Percentiles rank a stretch among this genome's conserved stretches.
phyloP scores from a whole-genome alignment of 2,797 vertebrate species.

The Muscicapa comitata region DNA sequence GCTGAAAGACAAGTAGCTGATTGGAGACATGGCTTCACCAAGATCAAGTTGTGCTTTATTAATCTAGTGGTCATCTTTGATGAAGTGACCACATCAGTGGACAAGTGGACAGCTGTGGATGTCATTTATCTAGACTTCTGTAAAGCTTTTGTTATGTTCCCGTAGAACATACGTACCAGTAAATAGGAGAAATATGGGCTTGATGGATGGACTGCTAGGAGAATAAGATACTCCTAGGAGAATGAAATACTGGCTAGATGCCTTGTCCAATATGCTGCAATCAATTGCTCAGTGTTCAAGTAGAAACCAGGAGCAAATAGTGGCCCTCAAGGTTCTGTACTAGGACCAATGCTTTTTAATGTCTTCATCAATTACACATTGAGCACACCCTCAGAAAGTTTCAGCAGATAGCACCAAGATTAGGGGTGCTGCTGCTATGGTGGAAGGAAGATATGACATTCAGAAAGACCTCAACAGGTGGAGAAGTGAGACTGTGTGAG shows the following conservation, averaged over 20 bases:
- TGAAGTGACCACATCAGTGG: no score
- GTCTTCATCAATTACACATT: background rate
- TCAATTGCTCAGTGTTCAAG: background rate
- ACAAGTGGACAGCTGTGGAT: background rate
- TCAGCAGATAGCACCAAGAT: background rate
- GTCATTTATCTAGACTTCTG: no score
- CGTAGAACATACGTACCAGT: no score
- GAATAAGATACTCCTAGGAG: background rate
- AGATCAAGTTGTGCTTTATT: background rate
- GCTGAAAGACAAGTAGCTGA: background rate
- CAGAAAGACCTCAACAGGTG: background rate
- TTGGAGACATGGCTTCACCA: background rate
- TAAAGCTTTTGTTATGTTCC: background rate
- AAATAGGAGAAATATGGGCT: background rate
- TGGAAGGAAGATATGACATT: no score
- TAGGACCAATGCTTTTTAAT: background rate
- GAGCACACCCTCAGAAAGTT: rapidly evolving
- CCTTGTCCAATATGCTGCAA: background rate
- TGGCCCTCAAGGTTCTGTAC: background rate
- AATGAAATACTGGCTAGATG: background rate
- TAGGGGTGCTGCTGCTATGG: rapidly evolving
- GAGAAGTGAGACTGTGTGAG: background rate
- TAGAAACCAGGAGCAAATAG: background rate
- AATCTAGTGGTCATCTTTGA: rapidly evolving
- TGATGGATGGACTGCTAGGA: background rate